These are phyloP conservation scores for Helogale parvula DNA, from an alignment of 2,113 vertebrate genomes.

Conservation along the genomic window DNA sequence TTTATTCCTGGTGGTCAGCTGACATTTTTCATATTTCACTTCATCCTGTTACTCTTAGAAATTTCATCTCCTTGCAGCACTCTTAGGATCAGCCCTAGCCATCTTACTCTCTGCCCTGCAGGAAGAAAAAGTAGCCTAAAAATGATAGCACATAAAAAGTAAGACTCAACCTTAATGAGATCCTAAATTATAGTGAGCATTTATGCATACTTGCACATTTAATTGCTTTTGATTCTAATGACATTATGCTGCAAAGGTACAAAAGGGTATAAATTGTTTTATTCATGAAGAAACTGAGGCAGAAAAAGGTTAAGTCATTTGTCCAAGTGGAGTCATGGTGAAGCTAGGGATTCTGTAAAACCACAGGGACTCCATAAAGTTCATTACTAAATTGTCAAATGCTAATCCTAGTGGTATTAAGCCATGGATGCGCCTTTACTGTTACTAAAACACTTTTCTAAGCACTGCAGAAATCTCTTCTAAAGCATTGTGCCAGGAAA, in stretches of 20 bases:
- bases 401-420: background rate
- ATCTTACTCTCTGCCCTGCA: background rate
- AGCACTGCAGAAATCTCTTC: background rate
- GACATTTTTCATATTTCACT: slow-evolving; percentile 60
- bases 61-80: background rate
- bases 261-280: background rate
- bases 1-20: slow-evolving; percentile 71
- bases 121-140: background rate
- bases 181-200: background rate
- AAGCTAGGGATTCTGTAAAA: background rate
- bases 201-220: background rate
- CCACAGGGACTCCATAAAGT: background rate
- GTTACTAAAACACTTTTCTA: background rate
- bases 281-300: slow-evolving; percentile 66
- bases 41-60: slow-evolving; percentile 31
- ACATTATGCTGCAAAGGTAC: background rate
- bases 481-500: background rate
- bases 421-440: accelerated
- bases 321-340: background rate
- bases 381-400: background rate
- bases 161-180: background rate
- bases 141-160: background rate
- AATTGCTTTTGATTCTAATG: background rate
- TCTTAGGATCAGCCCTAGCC: background rate
- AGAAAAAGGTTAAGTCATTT: slow-evolving; percentile 38